Percentiles rank a stretch among this genome's conserved stretches.
Evolutionary conservation across 53 echinoderm and acorn worm genomes (phyloP).

Genomic region (Henricia sp.): DNA sequence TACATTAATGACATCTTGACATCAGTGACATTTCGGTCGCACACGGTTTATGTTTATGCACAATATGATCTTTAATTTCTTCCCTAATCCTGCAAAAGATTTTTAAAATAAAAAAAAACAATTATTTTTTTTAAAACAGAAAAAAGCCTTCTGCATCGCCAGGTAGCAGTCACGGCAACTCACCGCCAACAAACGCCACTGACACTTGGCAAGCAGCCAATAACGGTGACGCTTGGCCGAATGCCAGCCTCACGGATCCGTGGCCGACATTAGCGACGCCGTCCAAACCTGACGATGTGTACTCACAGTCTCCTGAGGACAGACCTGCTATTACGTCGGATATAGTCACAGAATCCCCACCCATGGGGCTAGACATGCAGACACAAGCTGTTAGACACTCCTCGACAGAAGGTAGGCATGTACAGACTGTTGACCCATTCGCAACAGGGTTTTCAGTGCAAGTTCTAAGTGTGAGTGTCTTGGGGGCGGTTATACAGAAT

Average conservation of each 20-base stretch:
- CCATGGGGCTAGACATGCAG: not conserved
- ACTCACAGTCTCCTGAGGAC: constrained; percentile 2
- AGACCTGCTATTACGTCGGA: constrained; percentile 9
- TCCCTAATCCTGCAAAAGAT: too few species aligned
- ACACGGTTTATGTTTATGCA: too few species aligned
- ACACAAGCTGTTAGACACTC: constrained; percentile 21
- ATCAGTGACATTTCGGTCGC: too few species aligned
- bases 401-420: constrained; percentile 24
- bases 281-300: constrained; percentile 7
- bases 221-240: constrained; percentile 16
- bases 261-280: constrained; percentile 28
- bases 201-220: constrained; percentile 71
- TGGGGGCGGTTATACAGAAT: too few species aligned
- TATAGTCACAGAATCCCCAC: constrained; percentile 12
- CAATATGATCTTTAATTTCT: too few species aligned
- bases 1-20: too few species aligned
- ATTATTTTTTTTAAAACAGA: constrained; percentile 20
- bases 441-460: not conserved
- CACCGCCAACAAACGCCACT: constrained; percentile 49
- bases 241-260: constrained; percentile 19
- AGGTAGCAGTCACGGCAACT: constrained; percentile 60
- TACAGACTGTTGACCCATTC: too few species aligned
- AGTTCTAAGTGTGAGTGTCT: too few species aligned
- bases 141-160: constrained; percentile 89
- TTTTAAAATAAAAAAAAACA: not conserved